A percentile compares a stretch with the other conserved stretches of the same genome.
These are phyloP conservation scores for Cinara cedri DNA, from an alignment of 2,888 invertebrate genomes.

Conservation along the genomic window DNA sequence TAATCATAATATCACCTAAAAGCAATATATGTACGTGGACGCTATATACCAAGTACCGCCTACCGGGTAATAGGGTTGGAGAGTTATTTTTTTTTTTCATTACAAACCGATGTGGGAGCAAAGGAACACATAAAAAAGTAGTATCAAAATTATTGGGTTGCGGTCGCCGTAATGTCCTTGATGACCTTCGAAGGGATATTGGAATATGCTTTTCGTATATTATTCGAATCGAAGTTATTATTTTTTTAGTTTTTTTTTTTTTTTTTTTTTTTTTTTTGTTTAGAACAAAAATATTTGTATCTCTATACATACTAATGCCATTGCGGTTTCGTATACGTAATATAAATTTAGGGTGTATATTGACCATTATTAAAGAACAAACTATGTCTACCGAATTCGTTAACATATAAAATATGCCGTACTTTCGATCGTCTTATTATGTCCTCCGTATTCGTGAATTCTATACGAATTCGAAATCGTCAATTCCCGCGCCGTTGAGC, in stretches of 20 bases:
- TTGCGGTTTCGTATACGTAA: slow-evolving; percentile 21
- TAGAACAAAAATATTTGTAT: neutral
- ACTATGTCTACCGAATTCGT: neutral
- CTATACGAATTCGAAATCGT: no score
- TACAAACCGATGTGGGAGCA: slow-evolving; percentile 51
- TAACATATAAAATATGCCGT: no score
- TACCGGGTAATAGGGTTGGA: slow-evolving; percentile 48
- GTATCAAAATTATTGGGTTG: slow-evolving; percentile 56
- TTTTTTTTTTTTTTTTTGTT: neutral
- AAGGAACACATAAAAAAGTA: slow-evolving; percentile 31
- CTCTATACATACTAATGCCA: neutral
- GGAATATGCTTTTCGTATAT: slow-evolving; percentile 17
- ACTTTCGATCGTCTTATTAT: no score
- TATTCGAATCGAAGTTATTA: slow-evolving; percentile 34
- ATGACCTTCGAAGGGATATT: slow-evolving; percentile 54
- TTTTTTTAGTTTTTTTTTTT: neutral
- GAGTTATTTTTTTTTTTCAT: slow-evolving; percentile 43
- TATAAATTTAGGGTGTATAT: slow-evolving; percentile 16
- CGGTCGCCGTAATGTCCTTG: slow-evolving; percentile 53
- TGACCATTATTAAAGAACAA: neutral
- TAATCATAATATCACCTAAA: slow-evolving; percentile 52
- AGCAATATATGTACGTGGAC: slow-evolving; percentile 46
- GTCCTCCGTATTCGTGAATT: no score
- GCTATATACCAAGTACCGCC: slow-evolving; percentile 27
- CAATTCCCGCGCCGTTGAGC: no score